These are phyloP conservation scores for Tonatia bakeri DNA, from an alignment of 2,113 vertebrate species.

Conservation along the genomic window DNA sequence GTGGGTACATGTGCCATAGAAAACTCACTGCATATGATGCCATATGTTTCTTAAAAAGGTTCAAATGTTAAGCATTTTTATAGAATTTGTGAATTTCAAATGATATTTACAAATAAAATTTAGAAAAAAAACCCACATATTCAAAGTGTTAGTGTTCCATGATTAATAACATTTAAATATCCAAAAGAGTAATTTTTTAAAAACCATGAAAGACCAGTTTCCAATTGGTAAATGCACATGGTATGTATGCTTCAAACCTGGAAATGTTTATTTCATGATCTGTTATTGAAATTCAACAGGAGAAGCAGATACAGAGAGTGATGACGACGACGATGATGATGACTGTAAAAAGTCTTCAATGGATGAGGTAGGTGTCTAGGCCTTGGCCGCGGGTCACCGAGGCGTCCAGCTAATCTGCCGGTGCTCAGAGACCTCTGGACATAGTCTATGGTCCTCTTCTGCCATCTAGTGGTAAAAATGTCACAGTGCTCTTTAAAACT, in stretches of 20 bases:
- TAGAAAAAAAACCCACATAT: not conserved
- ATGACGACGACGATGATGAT: conserved; percentile 96
- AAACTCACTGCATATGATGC: not conserved
- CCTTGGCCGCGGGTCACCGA: not conserved
- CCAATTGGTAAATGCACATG: not conserved
- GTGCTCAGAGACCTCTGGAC: fast-evolving
- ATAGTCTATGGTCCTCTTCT: conserved; percentile 37
- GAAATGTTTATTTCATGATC: not conserved
- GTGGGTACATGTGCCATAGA: not conserved
- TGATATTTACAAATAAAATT: not conserved
- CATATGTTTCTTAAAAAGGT: not conserved
- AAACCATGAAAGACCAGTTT: not conserved
- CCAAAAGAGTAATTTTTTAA: not conserved
- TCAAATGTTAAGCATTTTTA: not conserved
- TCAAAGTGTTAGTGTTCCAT: not conserved
- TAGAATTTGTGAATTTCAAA: not conserved
- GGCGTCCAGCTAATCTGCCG: fast-evolving
- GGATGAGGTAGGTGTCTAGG: conserved; percentile 88
- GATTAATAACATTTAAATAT: not conserved
- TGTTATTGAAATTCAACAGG: conserved; percentile 82
- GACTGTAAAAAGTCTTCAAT: conserved; percentile 97
- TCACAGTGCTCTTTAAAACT: not conserved
- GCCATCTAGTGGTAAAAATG: conserved; percentile 78
- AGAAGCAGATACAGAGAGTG: conserved; percentile 94
- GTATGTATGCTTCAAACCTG: not conserved